Base-by-base conservation (phyloP, 2,888 invertebrate species). In the Celastrina argiolus region DNA sequence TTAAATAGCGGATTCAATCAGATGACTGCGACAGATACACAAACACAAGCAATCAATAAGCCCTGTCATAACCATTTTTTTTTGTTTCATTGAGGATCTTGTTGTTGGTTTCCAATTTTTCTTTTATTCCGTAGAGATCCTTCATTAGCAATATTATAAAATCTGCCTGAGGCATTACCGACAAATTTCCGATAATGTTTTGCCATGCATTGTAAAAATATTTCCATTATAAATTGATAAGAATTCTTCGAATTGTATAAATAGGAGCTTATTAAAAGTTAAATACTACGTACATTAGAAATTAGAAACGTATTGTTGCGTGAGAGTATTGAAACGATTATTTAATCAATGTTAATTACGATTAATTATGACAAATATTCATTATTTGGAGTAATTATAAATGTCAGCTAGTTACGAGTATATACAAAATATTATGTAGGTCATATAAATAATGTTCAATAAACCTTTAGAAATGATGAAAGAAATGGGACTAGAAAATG, bases 181-280 rank as follows among this genome's bases (percentile, higher is more conserved):
- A 78, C 75, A 78, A 78, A 82, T 80, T 82, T 81, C 82, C 79
- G 83, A 85, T 87, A 82, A 83, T 81, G 78, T 76, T 75, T 75
- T 75, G 74, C 78, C 80, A 77, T 70, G 73, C 74, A 76, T 74
- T 73, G 41, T 68, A 58, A 41, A 51, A 41, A 65, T 65, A 41
- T 56, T 56, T 56, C 39, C 16, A 66, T 64, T 45, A 67, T 66
- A 66, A 65, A 42, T 42, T 65, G 67, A 63, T 39, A 42, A 69
- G 66, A 65, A 42, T 64, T 64, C 45, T 69, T 42, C 18, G 56
- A 66, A 68, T 66, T 64, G 66, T 26, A 18, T 45, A 45, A 45
- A 16, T 45, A 45, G 42, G 2, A 18, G 45, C 45, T 45, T 18
- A 10, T 45, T 45, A 16, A 42, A 42, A 16, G 42, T 7, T 42